Percentiles rank a stretch among this genome's conserved stretches.
These are phyloP conservation scores for Anoplophora glabripennis DNA, from an alignment of 1,140 invertebrate genomes.

Conservation along the genomic window DNA sequence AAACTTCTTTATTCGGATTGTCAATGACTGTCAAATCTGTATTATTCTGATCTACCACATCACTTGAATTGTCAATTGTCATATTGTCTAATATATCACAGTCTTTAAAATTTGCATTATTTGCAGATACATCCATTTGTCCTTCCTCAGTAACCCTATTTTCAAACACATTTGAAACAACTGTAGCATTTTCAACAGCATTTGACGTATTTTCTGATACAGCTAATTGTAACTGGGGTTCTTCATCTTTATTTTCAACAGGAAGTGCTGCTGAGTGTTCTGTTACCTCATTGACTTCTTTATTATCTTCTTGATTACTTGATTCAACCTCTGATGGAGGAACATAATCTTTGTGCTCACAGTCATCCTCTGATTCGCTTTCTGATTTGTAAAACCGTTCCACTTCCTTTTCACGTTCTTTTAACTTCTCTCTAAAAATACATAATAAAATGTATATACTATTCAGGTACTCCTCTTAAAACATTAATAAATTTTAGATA, in stretches of 20 bases:
- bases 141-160: constrained; percentile 5
- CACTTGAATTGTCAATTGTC: neutral
- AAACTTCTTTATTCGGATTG: neutral
- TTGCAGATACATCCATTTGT: neutral
- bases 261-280: neutral
- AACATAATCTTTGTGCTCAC: constrained; percentile 20
- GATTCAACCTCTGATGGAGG: constrained; percentile 4
- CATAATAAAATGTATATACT: neutral
- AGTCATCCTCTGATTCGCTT: constrained; percentile 47
- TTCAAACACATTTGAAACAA: neutral
- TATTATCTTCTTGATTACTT: neutral
- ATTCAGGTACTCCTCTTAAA: neutral
- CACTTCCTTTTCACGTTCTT: constrained; percentile 58
- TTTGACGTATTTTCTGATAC: neutral
- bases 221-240: neutral
- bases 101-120: neutral
- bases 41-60: neutral
- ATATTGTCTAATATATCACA: neutral
- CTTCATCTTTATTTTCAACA: neutral
- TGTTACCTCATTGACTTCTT: no score
- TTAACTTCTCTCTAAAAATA: constrained; percentile 51
- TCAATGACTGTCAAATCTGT: neutral
- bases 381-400: constrained; percentile 62
- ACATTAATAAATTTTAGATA: neutral
- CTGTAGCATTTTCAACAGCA: neutral